Evolutionary conservation across 2,888 invertebrate species (phyloP).

Genomic region (Sisyra nigra): DNA sequence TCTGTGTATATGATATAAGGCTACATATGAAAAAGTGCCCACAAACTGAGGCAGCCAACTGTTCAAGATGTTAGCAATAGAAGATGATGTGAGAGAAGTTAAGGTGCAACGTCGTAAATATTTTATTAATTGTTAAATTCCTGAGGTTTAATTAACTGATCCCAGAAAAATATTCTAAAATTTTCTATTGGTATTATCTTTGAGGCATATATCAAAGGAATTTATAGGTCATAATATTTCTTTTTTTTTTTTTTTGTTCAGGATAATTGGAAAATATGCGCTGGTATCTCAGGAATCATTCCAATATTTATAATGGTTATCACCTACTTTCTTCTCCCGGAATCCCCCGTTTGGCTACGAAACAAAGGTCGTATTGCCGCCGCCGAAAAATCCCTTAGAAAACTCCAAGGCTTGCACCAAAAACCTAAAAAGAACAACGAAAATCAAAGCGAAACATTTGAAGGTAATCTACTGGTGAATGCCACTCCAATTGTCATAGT

Average conservation of each 20-base stretch:
- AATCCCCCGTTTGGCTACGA: conserved; percentile 37
- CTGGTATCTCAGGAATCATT: conserved; percentile 26
- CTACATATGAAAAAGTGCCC: too few species aligned
- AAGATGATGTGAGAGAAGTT: too few species aligned
- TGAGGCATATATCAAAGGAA: neutral
- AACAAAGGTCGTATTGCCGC: conserved; percentile 29
- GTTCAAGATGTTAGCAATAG: too few species aligned
- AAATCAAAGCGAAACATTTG: neutral
- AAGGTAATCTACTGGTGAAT: neutral
- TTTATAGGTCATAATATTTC: neutral
- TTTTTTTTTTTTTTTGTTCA: too few species aligned
- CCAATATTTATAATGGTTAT: conserved; percentile 27
- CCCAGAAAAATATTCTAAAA: too few species aligned
- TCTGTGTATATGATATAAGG: too few species aligned
- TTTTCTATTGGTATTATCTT: neutral
- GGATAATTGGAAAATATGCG: conserved; percentile 30
- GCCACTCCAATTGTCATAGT: neutral
- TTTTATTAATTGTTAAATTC: too few species aligned
- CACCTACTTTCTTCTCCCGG: conserved; percentile 28
- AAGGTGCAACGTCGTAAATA: too few species aligned
- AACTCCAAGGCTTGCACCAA: neutral
- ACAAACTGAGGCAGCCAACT: too few species aligned
- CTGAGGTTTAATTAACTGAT: too few species aligned
- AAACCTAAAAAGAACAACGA: neutral
- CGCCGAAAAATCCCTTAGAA: conserved; percentile 20